phyloP scores from a whole-genome alignment of 2,888 invertebrate species.

The Cheilosia urbana region DNA sequence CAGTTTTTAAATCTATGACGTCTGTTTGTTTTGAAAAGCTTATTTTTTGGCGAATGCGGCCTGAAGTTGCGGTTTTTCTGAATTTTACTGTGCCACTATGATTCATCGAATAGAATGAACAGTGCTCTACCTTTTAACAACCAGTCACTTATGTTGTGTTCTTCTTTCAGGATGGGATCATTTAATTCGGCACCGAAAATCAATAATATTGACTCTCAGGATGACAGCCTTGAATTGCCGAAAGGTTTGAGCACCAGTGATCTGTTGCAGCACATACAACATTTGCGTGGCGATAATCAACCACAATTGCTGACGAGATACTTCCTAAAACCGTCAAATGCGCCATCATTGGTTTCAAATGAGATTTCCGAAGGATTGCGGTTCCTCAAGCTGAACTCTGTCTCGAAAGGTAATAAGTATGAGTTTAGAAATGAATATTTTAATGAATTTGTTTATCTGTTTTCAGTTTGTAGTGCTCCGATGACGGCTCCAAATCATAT shows the following conservation, averaged over 20 bases:
- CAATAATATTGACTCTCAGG: conserved; percentile 86
- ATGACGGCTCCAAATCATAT: conserved; percentile 84
- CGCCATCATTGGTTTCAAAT: conserved; percentile 76
- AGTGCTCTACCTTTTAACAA: neutral
- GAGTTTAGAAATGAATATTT: conserved; percentile 32
- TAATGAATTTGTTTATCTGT: conserved; percentile 6
- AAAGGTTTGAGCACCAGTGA: conserved; percentile 84
- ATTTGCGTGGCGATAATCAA: conserved; percentile 83
- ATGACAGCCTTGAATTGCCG: conserved; percentile 85
- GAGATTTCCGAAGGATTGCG: conserved; percentile 82
- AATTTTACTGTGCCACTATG: neutral
- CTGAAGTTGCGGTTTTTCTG: conserved; percentile 8
- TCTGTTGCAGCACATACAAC: conserved; percentile 85
- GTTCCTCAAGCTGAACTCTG: conserved; percentile 83
- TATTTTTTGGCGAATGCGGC: conserved; percentile 38
- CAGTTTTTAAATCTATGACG: conserved; percentile 28
- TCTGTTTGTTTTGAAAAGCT: conserved; percentile 19
- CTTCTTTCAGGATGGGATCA: conserved; percentile 88
- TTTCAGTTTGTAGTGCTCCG: conserved; percentile 84
- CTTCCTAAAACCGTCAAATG: conserved; percentile 80
- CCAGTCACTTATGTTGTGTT: conserved; percentile 49
- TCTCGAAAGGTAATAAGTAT: conserved; percentile 83
- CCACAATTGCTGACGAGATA: conserved; percentile 84
- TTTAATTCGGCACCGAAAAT: conserved; percentile 88
- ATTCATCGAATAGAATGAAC: conserved; percentile 13